Percentiles rank a stretch among this genome's conserved stretches.
phyloP scores from a whole-genome alignment of 1,140 invertebrate genomes.

The Drosophila carrolli region DNA sequence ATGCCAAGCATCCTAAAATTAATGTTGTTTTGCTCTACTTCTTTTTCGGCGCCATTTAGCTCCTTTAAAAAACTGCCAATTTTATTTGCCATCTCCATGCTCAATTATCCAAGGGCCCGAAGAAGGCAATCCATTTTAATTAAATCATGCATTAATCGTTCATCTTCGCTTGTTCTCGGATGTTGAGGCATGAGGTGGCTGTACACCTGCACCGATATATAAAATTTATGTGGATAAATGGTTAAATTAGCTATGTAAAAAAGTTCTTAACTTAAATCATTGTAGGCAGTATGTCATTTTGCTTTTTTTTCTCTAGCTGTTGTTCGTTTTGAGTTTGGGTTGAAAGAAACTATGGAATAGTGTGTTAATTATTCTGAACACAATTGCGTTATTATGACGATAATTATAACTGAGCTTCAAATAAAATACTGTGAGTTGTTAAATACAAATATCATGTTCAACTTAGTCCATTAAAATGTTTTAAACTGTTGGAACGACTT shows the following conservation, averaged over 20 bases:
- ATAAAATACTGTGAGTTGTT: constrained; percentile 33
- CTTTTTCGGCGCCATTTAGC: constrained; percentile 17
- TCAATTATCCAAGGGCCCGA: constrained; percentile 6
- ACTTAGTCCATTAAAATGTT: constrained; percentile 76
- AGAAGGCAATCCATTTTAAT: background rate
- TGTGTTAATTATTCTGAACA: constrained; percentile 52
- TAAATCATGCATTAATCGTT: background rate
- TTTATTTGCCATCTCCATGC: constrained; percentile 13
- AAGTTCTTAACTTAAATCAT: constrained; percentile 31
- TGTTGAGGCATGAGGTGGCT: constrained; percentile 22
- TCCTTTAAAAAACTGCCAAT: constrained; percentile 50
- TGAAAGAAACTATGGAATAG: constrained; percentile 23
- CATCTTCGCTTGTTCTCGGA: constrained; percentile 3
- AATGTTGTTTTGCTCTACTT: constrained; percentile 46
- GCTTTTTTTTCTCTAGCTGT: constrained; percentile 5
- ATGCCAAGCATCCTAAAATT: constrained; percentile 70
- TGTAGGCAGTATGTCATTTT: constrained; percentile 60
- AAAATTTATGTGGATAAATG: constrained; percentile 50
- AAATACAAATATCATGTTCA: constrained; percentile 62
- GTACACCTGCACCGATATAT: constrained; percentile 81
- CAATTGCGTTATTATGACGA: constrained; percentile 42
- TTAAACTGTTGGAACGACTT: constrained; percentile 56
- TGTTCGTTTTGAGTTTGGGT: constrained; percentile 5
- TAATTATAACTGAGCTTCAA: constrained; percentile 37
- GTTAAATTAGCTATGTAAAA: constrained; percentile 22